These are phyloP conservation scores for Phocoena phocoena DNA, from an alignment of 2,113 vertebrate species.

Conservation along the genomic window DNA sequence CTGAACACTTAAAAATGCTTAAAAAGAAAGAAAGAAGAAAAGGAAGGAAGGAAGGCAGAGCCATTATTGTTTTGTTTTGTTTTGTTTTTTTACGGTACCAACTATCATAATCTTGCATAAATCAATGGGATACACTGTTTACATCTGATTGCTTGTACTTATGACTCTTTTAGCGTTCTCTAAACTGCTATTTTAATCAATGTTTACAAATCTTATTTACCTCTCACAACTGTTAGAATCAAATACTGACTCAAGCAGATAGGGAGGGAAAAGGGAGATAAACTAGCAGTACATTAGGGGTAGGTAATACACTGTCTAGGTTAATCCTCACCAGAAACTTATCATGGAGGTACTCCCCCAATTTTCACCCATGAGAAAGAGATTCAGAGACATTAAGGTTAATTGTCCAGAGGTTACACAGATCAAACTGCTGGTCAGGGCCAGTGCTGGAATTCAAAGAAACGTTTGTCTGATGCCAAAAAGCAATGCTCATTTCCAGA, in stretches of 20 bases:
- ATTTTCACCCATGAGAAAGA: background rate
- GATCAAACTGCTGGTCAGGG: background rate
- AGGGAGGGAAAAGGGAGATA: background rate
- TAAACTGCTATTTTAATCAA: background rate
- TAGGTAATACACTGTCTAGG: background rate
- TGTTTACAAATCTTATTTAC: background rate
- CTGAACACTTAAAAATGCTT: background rate
- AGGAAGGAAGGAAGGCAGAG: background rate
- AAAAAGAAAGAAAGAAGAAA: background rate
- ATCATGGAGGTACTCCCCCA: background rate
- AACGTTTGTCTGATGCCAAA: background rate
- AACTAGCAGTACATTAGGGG: background rate
- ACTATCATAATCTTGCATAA: background rate
- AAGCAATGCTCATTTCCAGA: background rate
- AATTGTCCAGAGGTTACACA: background rate
- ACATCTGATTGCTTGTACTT: background rate
- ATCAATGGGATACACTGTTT: background rate
- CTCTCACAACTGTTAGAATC: background rate
- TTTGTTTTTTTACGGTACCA: background rate
- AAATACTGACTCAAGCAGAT: background rate
- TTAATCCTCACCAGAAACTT: background rate
- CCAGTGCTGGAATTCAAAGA: background rate
- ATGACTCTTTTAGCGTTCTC: background rate
- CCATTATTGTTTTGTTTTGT: background rate
- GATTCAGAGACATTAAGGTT: background rate